Base-by-base conservation (phyloP, 2,113 vertebrate genomes). In the Scomber colias region DNA sequence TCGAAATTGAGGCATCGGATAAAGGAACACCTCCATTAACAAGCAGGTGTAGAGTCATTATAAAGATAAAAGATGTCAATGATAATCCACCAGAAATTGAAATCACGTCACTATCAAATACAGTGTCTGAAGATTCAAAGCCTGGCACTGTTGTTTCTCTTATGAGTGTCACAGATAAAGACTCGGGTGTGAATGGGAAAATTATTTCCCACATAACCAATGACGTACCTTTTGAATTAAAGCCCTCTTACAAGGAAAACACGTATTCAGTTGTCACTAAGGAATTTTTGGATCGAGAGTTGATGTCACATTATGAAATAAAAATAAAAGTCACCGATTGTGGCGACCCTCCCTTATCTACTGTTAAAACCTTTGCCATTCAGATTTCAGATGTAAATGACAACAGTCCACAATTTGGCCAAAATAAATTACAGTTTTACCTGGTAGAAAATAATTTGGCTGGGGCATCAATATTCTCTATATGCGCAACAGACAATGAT, bases 31-130 rank as follows among this genome's bases (percentile, higher is more conserved):
- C 63, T 21, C 84, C 90, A 7, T 35, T 90, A 1, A 82, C 75
- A 2, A 62, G 80, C 13, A 73, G 60, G 67, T 92, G 14, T 75
- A 87, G 19, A 82, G 94, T 51, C 53, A 79, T 40, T 8, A 21
- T 70, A 16, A 56, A 46, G 11, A 45, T 70, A 17, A 56, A 56
- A 45, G 93, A 94, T 17, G 9, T 90, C 3, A 94, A 94, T 59
- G 94, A 94, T 60, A 97, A 98, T 1, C 89, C 88, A 3, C 97
- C 97, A 0, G 94, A 96, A 24, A 95, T 98, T 71, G 92, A 96
- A 21, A 91, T 98, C 30, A 97, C 95, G 0, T 97, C 96, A 2
- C 78, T 97, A 76, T 96, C 97, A 53, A 96, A 90, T 56, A 92
- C 95, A 1, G 88, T 97, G n/a, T 62, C 86, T 0, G 93, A 94